Conservation (phyloP, 2,797 vertebrate species). For the Cuculus canorus region DNA sequence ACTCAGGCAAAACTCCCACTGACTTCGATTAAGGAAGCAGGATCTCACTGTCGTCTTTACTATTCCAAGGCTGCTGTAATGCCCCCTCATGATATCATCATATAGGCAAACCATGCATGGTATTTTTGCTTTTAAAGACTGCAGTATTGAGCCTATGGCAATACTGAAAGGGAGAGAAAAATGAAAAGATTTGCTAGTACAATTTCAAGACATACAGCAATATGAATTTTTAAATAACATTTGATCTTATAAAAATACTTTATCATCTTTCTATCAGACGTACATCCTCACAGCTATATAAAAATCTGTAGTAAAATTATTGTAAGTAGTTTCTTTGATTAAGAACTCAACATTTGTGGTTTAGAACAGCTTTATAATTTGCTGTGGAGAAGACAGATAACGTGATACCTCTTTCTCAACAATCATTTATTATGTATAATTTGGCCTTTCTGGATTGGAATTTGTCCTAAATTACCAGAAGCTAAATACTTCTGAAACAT, state of each 20-base stretch:
- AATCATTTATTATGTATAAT: constrained; percentile 26
- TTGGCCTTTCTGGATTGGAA: constrained; percentile 32
- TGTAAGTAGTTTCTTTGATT: constrained; percentile 48
- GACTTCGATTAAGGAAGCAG: neutral
- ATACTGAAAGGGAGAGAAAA: constrained; percentile 58
- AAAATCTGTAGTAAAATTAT: constrained; percentile 44
- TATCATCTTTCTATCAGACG: neutral
- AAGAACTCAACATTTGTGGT: constrained; percentile 32
- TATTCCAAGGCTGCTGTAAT: neutral
- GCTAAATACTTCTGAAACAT: neutral
- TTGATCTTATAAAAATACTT: constrained; percentile 46
- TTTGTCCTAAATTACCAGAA: neutral
- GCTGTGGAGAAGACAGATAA: constrained; percentile 17
- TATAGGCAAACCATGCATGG: neutral
- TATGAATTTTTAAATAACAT: constrained; percentile 47
- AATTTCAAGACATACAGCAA: constrained; percentile 53
- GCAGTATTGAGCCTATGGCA: constrained; percentile 6
- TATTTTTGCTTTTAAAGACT: neutral
- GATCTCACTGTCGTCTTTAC: neutral
- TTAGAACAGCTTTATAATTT: constrained; percentile 32
- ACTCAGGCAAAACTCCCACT: neutral
- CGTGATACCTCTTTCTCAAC: neutral
- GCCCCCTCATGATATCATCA: neutral
- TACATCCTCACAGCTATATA: neutral
- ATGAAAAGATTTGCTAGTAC: constrained; percentile 63